phyloP scores from a whole-genome alignment of 2,797 vertebrate species.

The Chaenodraco wilsoni region DNA sequence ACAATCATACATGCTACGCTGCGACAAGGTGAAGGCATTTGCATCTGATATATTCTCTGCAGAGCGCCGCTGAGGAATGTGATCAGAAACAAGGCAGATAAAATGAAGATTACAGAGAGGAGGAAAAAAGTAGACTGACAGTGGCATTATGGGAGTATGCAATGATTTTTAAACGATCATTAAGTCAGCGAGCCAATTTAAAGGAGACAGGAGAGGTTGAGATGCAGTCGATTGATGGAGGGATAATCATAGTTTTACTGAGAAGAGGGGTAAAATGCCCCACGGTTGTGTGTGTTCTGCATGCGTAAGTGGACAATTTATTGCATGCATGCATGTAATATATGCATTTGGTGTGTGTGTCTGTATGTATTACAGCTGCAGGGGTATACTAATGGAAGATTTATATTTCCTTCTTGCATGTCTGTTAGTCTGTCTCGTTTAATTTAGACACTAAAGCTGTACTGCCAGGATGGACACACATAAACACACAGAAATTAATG shows the following conservation, averaged over 20 bases:
- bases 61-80: constrained; percentile 4
- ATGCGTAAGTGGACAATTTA: constrained; percentile 27
- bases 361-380: background rate
- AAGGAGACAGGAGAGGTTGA: constrained; percentile 37
- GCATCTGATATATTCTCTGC: background rate
- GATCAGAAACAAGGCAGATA: constrained; percentile 7
- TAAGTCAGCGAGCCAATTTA: constrained; percentile 33
- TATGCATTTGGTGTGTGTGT: constrained; percentile 1
- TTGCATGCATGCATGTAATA: constrained; percentile 13
- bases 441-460: constrained; percentile 23
- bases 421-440: constrained; percentile 10
- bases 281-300: constrained; percentile 24
- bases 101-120: constrained; percentile 22
- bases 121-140: constrained; percentile 9
- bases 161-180: constrained; percentile 30
- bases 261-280: constrained; percentile 27
- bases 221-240: constrained; percentile 25
- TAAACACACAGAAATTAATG: background rate
- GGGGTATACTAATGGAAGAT: constrained; percentile 27
- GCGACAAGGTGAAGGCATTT: constrained; percentile 31
- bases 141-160: constrained; percentile 24
- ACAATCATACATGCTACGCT: background rate
- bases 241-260: constrained; percentile 41
- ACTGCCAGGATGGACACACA: background rate
- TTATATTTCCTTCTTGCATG: constrained; percentile 15